Conservation (phyloP, 2,797 vertebrate species). For the Loriculus beryllinus region DNA sequence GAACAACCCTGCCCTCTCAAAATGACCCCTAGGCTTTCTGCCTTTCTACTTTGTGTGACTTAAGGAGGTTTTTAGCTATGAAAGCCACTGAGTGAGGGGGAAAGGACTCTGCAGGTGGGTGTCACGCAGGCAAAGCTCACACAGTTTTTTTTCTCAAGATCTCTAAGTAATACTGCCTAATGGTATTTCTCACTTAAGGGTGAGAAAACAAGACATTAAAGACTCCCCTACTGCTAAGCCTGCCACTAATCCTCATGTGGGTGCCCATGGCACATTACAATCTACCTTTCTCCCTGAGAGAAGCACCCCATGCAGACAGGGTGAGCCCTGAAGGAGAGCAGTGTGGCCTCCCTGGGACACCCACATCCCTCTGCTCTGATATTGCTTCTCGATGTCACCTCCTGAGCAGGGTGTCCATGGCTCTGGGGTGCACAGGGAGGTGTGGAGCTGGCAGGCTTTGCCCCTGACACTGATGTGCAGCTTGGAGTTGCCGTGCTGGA, state of each 20-base stretch:
- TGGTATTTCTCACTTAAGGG: too few species aligned
- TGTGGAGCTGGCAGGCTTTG: background rate
- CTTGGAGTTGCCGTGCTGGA: background rate
- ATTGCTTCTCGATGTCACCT: background rate
- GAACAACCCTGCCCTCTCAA: background rate
- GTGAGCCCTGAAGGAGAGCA: background rate
- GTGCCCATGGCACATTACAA: background rate
- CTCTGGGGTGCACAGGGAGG: rapidly evolving
- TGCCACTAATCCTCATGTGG: background rate
- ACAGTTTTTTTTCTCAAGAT: background rate
- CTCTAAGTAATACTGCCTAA: background rate
- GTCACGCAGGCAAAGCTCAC: background rate
- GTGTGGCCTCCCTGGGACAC: rapidly evolving
- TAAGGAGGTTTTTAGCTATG: background rate
- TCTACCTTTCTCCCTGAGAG: background rate
- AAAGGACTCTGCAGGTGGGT: background rate
- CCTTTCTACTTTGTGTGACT: background rate
- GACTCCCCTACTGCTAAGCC: background rate
- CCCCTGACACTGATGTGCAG: background rate
- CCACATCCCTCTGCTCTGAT: background rate
- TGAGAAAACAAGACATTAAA: background rate
- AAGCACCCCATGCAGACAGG: background rate
- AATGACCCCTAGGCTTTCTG: background rate
- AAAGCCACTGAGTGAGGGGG: background rate
- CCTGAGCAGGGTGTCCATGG: rapidly evolving